phyloP scores from a whole-genome alignment of 2,797 vertebrate species.

The Orestias chungarensis region DNA sequence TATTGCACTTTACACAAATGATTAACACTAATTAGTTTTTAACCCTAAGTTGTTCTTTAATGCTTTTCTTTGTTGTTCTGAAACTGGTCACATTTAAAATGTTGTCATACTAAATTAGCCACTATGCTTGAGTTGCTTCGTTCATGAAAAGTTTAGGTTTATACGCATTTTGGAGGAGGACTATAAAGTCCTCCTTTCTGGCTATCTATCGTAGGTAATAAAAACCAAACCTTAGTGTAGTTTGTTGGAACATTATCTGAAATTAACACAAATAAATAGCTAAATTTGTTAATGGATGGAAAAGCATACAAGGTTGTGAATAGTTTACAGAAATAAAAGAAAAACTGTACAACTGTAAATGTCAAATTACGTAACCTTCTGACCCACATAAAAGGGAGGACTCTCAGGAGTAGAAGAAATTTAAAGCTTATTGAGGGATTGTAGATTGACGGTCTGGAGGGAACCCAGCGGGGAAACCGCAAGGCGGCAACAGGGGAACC shows the following conservation, averaged over 20 bases:
- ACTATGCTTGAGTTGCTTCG: background rate
- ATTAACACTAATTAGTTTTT: background rate
- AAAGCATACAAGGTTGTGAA: background rate
- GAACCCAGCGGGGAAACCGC: too few relatives aligned
- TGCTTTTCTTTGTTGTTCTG: background rate
- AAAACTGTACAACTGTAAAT: too few relatives aligned
- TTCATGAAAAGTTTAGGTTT: background rate
- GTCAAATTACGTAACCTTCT: too few relatives aligned
- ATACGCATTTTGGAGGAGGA: background rate
- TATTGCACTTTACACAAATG: background rate
- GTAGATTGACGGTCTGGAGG: too few relatives aligned
- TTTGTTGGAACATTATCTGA: too few relatives aligned
- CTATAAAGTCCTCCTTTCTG: too few relatives aligned
- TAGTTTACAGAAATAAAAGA: background rate
- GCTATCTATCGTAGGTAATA: background rate
- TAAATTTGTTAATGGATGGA: background rate
- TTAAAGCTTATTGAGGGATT: too few relatives aligned
- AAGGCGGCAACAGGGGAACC: too few relatives aligned
- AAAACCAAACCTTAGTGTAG: too few relatives aligned
- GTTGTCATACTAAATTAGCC: background rate
- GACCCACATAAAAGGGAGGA: too few relatives aligned
- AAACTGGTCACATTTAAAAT: background rate
- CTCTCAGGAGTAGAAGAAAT: too few relatives aligned
- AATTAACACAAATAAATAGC: background rate
- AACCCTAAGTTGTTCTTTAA: background rate